These are phyloP conservation scores for Dorcus parallelipipedus DNA, from an alignment of 2,888 invertebrate species.

Conservation along the genomic window DNA sequence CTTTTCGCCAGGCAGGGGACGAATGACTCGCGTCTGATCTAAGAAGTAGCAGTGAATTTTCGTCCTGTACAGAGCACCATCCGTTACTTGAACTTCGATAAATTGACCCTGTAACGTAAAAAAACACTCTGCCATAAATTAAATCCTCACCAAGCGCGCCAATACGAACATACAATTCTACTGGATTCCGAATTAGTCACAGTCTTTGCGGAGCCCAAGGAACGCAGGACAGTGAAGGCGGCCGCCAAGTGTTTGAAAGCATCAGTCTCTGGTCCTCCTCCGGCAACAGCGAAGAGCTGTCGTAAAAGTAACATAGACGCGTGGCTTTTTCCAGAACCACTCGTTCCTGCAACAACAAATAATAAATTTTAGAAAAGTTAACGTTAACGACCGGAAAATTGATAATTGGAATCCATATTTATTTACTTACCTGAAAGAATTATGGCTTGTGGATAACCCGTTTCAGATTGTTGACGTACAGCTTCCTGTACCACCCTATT, in stretches of 20 bases:
- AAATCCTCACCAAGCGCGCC: conserved; percentile 1
- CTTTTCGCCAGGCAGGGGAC: conserved; percentile 81
- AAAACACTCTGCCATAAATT: conserved; percentile 1
- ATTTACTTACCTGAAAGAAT: conserved; percentile 72
- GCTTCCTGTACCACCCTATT: conserved; percentile 88
- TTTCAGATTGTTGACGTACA: conserved; percentile 89
- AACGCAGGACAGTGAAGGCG: conserved; percentile 89
- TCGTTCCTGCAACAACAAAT: conserved; percentile 61
- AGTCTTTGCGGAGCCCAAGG: conserved; percentile 88
- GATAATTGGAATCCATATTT: neutral
- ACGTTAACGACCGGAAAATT: neutral
- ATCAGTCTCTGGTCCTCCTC: conserved; percentile 92
- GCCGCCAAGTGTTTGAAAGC: conserved; percentile 95
- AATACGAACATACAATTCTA: conserved; percentile 68
- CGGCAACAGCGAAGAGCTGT: conserved; percentile 89
- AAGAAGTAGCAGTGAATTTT: conserved; percentile 96
- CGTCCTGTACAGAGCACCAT: conserved; percentile 89
- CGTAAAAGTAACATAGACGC: conserved; percentile 87
- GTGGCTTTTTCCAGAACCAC: conserved; percentile 92
- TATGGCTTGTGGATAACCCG: conserved; percentile 93
- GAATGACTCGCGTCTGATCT: conserved; percentile 88
- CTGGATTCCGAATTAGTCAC: conserved; percentile 88
- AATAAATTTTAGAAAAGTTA: neutral
- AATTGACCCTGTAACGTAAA: conserved; percentile 74
- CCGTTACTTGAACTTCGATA: conserved; percentile 93